Percentiles rank a stretch among this genome's conserved stretches.
Evolutionary conservation across 1,140 invertebrate genomes (phyloP).

Genomic region (Atta texana): DNA sequence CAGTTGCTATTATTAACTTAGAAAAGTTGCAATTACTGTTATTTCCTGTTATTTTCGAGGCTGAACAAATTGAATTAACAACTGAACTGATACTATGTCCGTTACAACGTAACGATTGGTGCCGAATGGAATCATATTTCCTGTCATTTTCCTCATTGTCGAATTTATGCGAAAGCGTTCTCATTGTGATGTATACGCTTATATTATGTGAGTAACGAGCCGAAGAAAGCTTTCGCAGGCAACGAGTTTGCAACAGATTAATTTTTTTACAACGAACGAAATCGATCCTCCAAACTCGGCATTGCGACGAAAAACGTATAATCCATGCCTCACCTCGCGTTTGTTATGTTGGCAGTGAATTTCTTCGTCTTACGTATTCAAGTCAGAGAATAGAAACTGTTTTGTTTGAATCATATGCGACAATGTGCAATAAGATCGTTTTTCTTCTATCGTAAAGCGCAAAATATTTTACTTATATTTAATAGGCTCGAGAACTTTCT

Average conservation of each 20-base stretch:
- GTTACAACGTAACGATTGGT: background rate
- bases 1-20: conserved; percentile 3
- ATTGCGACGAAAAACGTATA: conserved; percentile 60
- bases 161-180: conserved; percentile 56
- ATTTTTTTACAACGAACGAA: conserved; percentile 20
- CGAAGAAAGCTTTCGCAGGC: conserved; percentile 34
- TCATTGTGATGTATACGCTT: conserved; percentile 44
- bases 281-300: conserved; percentile 64
- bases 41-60: conserved; percentile 33
- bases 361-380: background rate
- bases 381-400: background rate
- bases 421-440: background rate
- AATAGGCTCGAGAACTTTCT: background rate
- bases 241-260: conserved; percentile 15
- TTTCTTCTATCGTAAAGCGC: background rate
- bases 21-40: conserved; percentile 28
- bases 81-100: conserved; percentile 1
- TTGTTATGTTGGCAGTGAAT: conserved; percentile 25
- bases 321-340: conserved; percentile 9
- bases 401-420: background rate
- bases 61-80: conserved; percentile 9
- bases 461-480: background rate
- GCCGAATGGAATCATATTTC: background rate
- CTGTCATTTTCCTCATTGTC: conserved; percentile 44
- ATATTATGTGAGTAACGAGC: conserved; percentile 59